Evolutionary conservation across 2,113 vertebrate species (phyloP).

Genomic region (Sceloporus tristichus): DNA sequence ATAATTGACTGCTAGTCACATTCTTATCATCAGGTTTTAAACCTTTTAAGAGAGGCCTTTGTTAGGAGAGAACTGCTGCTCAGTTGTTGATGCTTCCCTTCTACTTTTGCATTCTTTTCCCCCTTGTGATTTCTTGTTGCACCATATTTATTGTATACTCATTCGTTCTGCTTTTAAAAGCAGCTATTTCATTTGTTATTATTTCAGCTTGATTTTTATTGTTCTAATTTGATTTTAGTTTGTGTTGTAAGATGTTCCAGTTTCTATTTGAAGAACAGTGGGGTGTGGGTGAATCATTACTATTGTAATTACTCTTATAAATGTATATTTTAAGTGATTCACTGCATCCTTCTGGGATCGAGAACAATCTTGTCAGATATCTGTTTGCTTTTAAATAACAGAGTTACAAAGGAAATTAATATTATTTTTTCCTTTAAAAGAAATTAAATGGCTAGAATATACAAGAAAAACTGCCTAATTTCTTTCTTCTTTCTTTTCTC

Average conservation of each 20-base stretch:
- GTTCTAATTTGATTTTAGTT: neutral
- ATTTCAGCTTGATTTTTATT: neutral
- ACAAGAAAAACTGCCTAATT: neutral
- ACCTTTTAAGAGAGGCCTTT: neutral
- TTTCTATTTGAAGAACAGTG: neutral
- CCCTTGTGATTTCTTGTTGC: neutral
- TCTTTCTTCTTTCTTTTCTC: neutral
- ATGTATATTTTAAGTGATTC: too few species aligned
- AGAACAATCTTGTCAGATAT: too few species aligned
- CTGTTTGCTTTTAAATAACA: too few species aligned
- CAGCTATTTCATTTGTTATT: conserved; percentile 2
- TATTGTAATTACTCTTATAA: neutral
- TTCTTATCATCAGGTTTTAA: neutral
- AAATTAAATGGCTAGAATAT: neutral
- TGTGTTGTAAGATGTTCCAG: neutral
- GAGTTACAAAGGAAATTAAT: too few species aligned
- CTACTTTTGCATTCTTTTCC: neutral
- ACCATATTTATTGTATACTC: neutral
- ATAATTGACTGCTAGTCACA: neutral
- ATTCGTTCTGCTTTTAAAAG: neutral
- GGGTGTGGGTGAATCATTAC: neutral
- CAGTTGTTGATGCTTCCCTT: neutral
- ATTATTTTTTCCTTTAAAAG: neutral
- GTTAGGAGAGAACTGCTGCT: neutral
- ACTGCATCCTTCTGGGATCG: too few species aligned